These are phyloP conservation scores for Plectropomus leopardus DNA, from an alignment of 2,113 vertebrate genomes.

Conservation along the genomic window DNA sequence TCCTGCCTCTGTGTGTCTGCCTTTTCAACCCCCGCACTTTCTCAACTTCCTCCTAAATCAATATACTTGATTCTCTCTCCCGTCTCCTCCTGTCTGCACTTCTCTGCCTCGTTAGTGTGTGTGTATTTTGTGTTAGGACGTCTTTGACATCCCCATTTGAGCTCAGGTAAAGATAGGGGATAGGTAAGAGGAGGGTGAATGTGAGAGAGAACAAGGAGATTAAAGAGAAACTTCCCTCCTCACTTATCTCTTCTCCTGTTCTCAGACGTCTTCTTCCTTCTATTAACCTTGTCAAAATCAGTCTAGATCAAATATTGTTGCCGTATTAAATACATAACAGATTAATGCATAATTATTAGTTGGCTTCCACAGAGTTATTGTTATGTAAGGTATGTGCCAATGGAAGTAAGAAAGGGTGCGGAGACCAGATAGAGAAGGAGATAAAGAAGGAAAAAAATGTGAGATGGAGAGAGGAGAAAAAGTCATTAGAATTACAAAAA, in stretches of 20 bases:
- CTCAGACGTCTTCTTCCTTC: not conserved
- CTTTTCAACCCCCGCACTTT: conserved; percentile 52
- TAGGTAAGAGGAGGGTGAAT: conserved; percentile 17
- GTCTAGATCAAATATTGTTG: conserved; percentile 12
- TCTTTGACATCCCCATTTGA: conserved; percentile 40
- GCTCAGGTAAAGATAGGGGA: conserved; percentile 14
- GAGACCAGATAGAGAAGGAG: too few species aligned
- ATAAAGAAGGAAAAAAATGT: conserved; percentile 71
- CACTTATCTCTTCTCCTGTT: not conserved
- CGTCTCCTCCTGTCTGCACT: conserved; percentile 52
- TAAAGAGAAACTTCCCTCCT: conserved; percentile 8
- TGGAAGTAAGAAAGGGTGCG: not conserved
- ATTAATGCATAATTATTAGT: conserved; percentile 12
- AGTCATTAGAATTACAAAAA: not conserved
- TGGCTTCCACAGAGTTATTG: conserved; percentile 2
- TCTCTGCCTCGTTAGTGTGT: conserved; percentile 18
- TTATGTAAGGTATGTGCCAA: not conserved
- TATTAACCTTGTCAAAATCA: conserved; percentile 35
- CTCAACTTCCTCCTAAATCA: conserved; percentile 63
- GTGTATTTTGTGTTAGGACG: not conserved
- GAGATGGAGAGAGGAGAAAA: conserved; percentile 72
- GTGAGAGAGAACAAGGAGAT: not conserved
- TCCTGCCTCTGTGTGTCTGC: conserved; percentile 19
- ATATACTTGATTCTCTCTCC: conserved; percentile 59
- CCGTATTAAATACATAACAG: conserved; percentile 10